A percentile compares a stretch with the other conserved stretches of the same genome.
These are phyloP conservation scores for Drosophila nebulosa DNA, from an alignment of 1,140 invertebrate genomes.

Conservation along the genomic window DNA sequence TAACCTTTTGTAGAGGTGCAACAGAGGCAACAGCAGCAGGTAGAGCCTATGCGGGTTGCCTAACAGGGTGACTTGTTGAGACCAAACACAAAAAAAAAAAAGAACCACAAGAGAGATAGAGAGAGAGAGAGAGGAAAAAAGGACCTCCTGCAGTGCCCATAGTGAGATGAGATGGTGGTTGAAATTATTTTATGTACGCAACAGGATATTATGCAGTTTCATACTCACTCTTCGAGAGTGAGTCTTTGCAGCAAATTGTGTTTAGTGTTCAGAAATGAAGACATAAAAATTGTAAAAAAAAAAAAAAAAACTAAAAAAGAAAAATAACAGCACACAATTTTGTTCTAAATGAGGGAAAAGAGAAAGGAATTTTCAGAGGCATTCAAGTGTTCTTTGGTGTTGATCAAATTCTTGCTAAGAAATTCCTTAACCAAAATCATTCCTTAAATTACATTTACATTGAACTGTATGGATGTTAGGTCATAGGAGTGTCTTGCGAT, in stretches of 20 bases:
- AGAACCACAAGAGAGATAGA: background rate
- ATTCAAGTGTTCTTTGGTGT: no score
- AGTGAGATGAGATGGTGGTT: slow-evolving; percentile 43
- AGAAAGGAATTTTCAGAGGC: background rate
- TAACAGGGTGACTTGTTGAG: slow-evolving; percentile 32
- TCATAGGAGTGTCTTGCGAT: no score
- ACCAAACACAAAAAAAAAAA: background rate
- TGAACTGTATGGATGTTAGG: no score
- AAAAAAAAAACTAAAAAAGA: no score
- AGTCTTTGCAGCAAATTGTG: background rate
- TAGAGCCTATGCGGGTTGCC: slow-evolving; percentile 39
- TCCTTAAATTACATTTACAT: no score
- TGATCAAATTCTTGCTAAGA: no score
- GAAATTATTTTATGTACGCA: slow-evolving; percentile 67
- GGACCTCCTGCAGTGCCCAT: slow-evolving; percentile 55
- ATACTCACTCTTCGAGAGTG: background rate
- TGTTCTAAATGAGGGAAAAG: background rate
- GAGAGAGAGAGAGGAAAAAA: background rate
- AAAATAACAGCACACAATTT: background rate
- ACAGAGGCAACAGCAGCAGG: no score
- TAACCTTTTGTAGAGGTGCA: slow-evolving; percentile 35
- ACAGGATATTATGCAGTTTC: slow-evolving; percentile 70
- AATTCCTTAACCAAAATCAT: no score
- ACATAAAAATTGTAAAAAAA: background rate
- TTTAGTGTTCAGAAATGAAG: background rate